Conservation (phyloP, 2,888 invertebrate species). For the Formica aserva region DNA sequence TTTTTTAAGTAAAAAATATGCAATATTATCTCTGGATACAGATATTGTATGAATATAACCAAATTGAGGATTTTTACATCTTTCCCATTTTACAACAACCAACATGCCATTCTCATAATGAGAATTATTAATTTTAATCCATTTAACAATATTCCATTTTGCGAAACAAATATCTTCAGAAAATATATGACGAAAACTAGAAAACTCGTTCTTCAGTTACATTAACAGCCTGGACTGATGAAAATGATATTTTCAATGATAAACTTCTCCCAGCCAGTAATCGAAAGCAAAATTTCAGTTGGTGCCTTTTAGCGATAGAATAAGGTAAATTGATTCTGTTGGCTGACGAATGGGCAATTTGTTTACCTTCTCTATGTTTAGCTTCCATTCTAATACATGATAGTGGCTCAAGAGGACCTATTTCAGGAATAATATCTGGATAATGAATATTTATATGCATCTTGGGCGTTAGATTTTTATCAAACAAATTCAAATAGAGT, state of each 20-base stretch:
- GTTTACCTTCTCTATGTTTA: conserved; percentile 23
- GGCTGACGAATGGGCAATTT: not conserved
- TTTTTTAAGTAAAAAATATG: conserved; percentile 31
- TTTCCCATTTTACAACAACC: conserved; percentile 15
- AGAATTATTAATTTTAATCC: conserved; percentile 20
- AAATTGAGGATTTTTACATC: conserved; percentile 24
- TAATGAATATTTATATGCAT: not conserved
- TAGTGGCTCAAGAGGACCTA: not conserved
- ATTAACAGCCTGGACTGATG: not conserved
- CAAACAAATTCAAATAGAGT: conserved; percentile 2
- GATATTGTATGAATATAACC: conserved; percentile 21
- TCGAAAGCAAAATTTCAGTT: conserved; percentile 28
- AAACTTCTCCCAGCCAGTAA: conserved; percentile 4
- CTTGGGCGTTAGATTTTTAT: not conserved
- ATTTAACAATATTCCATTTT: conserved; percentile 27
- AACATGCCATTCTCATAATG: conserved; percentile 28
- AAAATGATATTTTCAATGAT: conserved; percentile 14
- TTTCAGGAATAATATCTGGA: conserved; percentile 9
- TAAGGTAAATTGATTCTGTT: conserved; percentile 19
- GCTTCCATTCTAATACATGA: conserved; percentile 24
- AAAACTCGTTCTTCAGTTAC: not conserved
- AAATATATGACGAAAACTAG: not conserved
- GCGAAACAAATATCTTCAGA: not conserved
- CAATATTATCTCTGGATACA: not conserved
- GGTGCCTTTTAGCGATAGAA: conserved; percentile 18